phyloP scores from a whole-genome alignment of 1,140 invertebrate genomes.

The Drosophila sp. region DNA sequence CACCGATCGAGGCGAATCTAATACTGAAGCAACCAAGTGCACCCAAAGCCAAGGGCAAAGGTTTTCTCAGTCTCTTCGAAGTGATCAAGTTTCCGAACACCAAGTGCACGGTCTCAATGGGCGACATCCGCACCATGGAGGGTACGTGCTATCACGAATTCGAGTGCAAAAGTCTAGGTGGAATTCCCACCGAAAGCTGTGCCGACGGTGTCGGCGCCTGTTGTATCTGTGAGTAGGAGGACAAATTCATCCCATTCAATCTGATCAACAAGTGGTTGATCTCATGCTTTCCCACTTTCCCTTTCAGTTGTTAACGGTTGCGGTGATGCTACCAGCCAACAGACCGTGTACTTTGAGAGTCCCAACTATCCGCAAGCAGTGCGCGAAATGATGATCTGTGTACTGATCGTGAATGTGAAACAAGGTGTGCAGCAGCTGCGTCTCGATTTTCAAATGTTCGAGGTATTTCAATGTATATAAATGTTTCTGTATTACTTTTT shows the following conservation, averaged over 20 bases:
- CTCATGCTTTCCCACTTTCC: slow-evolving; percentile 16
- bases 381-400: slow-evolving; percentile 86
- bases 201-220: slow-evolving; percentile 91
- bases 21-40: slow-evolving; percentile 67
- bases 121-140: slow-evolving; percentile 74
- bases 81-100: slow-evolving; percentile 90
- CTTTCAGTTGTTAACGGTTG: slow-evolving; percentile 86
- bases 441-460: slow-evolving; percentile 89
- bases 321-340: slow-evolving; percentile 85
- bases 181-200: slow-evolving; percentile 88
- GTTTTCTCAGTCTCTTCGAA: slow-evolving; percentile 89
- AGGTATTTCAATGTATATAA: slow-evolving; percentile 84
- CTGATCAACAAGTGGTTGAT: slow-evolving; percentile 2
- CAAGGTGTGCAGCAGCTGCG: slow-evolving; percentile 88
- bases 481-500: background rate
- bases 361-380: slow-evolving; percentile 85
- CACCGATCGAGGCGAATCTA: slow-evolving; percentile 69
- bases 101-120: slow-evolving; percentile 85
- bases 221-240: slow-evolving; percentile 87
- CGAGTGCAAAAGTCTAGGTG: slow-evolving; percentile 88
- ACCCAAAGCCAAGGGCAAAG: slow-evolving; percentile 79
- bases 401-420: slow-evolving; percentile 87
- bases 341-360: slow-evolving; percentile 87
- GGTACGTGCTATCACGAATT: slow-evolving; percentile 89
- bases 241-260: background rate